These are phyloP conservation scores for Arbacia lixula DNA, from an alignment of 53 echinoderm and acorn worm genomes.

Conservation along the genomic window DNA sequence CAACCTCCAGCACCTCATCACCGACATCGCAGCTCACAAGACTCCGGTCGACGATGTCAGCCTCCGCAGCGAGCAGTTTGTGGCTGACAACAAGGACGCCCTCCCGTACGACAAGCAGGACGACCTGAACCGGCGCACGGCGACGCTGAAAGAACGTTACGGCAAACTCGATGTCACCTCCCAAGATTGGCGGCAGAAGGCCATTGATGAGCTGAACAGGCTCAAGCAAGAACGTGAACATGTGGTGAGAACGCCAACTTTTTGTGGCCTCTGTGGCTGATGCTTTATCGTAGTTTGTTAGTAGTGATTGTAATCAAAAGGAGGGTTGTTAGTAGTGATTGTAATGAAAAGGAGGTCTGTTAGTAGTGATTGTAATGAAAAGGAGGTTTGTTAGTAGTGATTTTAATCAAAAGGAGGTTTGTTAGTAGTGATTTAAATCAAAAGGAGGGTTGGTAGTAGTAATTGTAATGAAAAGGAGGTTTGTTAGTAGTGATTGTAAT, in stretches of 20 bases:
- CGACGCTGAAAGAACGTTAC: conserved; percentile 74
- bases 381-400: too few relatives aligned
- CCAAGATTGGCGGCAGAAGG: conserved; percentile 69
- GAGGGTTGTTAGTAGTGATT: too few relatives aligned
- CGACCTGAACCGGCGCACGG: conserved; percentile 66
- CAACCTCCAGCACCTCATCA: conserved; percentile 61
- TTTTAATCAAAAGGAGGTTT: too few relatives aligned
- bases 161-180: conserved; percentile 70
- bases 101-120: conserved; percentile 82
- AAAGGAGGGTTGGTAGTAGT: too few relatives aligned
- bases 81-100: conserved; percentile 85
- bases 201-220: conserved; percentile 73
- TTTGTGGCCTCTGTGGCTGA: too few relatives aligned
- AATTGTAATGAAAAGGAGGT: too few relatives aligned
- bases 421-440: too few relatives aligned
- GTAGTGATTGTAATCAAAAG: too few relatives aligned
- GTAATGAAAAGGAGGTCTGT: too few relatives aligned
- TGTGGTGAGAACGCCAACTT: conserved; percentile 68
- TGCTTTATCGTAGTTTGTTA: too few relatives aligned
- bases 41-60: conserved; percentile 84
- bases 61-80: conserved; percentile 89
- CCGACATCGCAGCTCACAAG: conserved; percentile 78
- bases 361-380: too few relatives aligned
- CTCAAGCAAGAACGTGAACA: conserved; percentile 82
- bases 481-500: too few relatives aligned